Evolutionary conservation across 2,797 vertebrate species (phyloP).

Genomic region (Centropyge bicolor): DNA sequence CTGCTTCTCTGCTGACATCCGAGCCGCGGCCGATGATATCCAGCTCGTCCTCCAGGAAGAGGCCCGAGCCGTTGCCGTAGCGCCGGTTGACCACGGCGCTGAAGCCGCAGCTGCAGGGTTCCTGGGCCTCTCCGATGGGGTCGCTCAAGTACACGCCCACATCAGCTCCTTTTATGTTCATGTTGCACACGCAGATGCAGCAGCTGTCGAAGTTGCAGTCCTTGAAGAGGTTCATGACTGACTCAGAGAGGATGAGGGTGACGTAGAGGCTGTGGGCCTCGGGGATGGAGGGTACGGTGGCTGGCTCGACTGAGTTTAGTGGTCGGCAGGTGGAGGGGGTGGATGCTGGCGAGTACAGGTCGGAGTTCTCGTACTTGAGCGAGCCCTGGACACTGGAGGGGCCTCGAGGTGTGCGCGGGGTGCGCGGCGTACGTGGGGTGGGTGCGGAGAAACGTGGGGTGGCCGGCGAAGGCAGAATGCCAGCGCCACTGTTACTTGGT

Average conservation of each 20-base stretch:
- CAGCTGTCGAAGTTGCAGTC: constrained; percentile 99
- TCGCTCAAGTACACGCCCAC: constrained; percentile 98
- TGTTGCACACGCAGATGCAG: constrained; percentile 99
- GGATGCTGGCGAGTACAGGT: constrained; percentile 97
- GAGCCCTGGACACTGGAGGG: constrained; percentile 97
- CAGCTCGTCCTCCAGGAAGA: constrained; percentile 98
- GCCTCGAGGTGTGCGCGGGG: constrained; percentile 95
- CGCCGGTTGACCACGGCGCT: constrained; percentile 98
- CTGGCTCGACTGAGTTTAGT: constrained; percentile 96
- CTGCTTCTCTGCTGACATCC: constrained; percentile 93
- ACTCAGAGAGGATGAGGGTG: constrained; percentile 98
- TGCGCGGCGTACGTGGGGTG: constrained; percentile 94
- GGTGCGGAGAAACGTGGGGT: constrained; percentile 95
- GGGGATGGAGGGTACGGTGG: constrained; percentile 95
- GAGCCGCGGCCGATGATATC: constrained; percentile 96
- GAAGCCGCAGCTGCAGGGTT: constrained; percentile 95
- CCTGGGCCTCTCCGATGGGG: constrained; percentile 93
- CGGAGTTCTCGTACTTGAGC: constrained; percentile 96
- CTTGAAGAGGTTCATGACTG: constrained; percentile 98
- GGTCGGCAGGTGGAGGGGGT: constrained; percentile 97
- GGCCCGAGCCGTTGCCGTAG: constrained; percentile 95
- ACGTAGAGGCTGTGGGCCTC: constrained; percentile 99
- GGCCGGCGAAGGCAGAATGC: constrained; percentile 97
- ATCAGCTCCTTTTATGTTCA: constrained; percentile 98
- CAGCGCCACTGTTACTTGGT: constrained; percentile 92